phyloP scores from a whole-genome alignment of 2,888 invertebrate genomes.

The Parnassius apollo region DNA sequence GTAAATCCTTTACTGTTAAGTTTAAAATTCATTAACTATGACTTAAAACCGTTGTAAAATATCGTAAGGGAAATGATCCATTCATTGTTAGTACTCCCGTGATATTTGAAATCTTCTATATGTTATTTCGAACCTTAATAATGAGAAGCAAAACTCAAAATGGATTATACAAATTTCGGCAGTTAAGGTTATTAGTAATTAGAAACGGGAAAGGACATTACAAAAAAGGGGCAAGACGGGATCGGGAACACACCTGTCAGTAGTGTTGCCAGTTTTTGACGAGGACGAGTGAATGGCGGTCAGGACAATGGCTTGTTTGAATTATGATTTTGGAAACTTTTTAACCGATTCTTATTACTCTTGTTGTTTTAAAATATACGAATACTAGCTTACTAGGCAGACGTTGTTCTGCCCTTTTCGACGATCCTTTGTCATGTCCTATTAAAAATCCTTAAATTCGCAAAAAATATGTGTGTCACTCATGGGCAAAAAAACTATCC shows the following conservation, averaged over 20 bases:
- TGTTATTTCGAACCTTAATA: constrained; percentile 41
- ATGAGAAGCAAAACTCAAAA: constrained; percentile 28
- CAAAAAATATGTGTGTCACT: too few relatives aligned
- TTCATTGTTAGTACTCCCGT: constrained; percentile 70
- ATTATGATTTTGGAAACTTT: constrained; percentile 50
- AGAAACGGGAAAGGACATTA: constrained; percentile 70
- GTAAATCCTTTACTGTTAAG: constrained; percentile 41
- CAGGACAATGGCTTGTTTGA: constrained; percentile 60
- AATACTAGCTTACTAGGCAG: neutral
- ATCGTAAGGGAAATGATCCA: constrained; percentile 77
- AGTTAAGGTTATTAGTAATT: constrained; percentile 42
- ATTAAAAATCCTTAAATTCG: too few relatives aligned
- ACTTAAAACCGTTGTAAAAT: constrained; percentile 70
- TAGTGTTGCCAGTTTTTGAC: constrained; percentile 78
- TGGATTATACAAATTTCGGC: constrained; percentile 29
- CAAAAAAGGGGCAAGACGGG: constrained; percentile 79
- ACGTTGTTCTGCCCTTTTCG: too few relatives aligned
- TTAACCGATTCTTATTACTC: constrained; percentile 28
- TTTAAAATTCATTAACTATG: constrained; percentile 44
- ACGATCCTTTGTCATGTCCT: too few relatives aligned
- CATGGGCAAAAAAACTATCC: too few relatives aligned
- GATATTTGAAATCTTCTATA: constrained; percentile 42
- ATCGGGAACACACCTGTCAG: constrained; percentile 80
- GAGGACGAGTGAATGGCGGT: constrained; percentile 73
- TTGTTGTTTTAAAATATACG: constrained; percentile 18